These are phyloP conservation scores for Syncerus caffer DNA, from an alignment of 2,797 vertebrate genomes.

Conservation along the genomic window DNA sequence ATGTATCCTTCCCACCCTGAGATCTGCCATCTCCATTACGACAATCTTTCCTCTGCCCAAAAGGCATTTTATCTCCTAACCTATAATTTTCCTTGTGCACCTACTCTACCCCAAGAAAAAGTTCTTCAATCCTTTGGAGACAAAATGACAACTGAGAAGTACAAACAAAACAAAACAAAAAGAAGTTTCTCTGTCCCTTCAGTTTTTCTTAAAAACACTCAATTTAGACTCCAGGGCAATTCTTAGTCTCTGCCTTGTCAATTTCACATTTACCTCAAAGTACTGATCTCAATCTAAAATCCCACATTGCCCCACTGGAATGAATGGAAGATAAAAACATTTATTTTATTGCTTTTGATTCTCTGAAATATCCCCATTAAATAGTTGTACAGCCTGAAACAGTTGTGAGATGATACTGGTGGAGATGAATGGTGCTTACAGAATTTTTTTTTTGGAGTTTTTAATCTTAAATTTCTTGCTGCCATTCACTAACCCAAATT, in stretches of 20 bases:
- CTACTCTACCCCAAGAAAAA: conserved; percentile 43
- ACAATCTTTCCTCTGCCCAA: conserved; percentile 17
- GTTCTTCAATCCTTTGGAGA: conserved; percentile 36
- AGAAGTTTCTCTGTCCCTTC: background rate
- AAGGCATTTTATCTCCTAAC: conserved; percentile 59
- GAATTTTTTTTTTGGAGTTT: conserved; percentile 10
- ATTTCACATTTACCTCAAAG: background rate
- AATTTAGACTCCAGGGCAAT: background rate
- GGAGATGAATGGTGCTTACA: background rate
- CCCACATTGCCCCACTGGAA: background rate
- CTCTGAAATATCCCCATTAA: conserved; percentile 21
- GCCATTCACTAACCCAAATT: background rate
- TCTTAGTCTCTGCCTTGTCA: conserved; percentile 22
- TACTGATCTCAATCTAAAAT: conserved; percentile 35
- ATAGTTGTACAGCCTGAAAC: background rate
- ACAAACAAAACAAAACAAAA: background rate
- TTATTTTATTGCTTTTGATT: background rate
- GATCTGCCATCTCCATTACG: conserved; percentile 35
- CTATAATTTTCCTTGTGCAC: conserved; percentile 63
- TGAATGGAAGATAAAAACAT: background rate
- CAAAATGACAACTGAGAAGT: conserved; percentile 55
- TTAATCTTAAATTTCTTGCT: background rate
- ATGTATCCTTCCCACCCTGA: conserved; percentile 48
- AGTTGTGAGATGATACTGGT: background rate
- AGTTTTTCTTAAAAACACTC: conserved; percentile 42